Evolutionary conservation across 1,140 invertebrate genomes (phyloP), one percentile per base, ranked within the genome.

Genomic region (Drosophila lacteicornis): DNA sequence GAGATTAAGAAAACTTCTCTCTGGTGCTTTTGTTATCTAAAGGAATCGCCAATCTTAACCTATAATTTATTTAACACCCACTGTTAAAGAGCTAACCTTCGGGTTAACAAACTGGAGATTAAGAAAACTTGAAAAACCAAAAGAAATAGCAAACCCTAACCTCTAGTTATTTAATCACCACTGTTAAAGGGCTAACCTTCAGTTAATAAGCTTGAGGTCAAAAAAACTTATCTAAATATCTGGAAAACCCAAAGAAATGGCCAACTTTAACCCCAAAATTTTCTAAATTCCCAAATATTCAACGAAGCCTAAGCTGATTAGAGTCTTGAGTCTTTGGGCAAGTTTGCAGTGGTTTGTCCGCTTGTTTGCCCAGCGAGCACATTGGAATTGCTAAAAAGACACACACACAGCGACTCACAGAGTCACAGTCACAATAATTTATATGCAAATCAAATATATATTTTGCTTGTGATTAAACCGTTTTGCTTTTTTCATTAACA

Each of bases 401-500:
- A 65, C 51, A 65, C 38, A 65, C 46, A 63, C 55, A 27, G 19
- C 9, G 3, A 47, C 0, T 19, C 43, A 36, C 30, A 46, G 13
- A 43, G n/a, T 71, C 19, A 36, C 38, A 73, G 68, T 70, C 36
- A 59, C 66, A 75, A 84, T 88, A 88, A 80, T 88, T 90, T 80
- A 88, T 88, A 88, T 88, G 84, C 85, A 88, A 88, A 88, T 90
- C 73, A 66, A 84, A 88, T 80, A 80, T 88, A 53, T 77, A 58
- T 58, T 76, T 83, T 36, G 27, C 8, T 36, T 88, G 84, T 80
- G 85, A 88, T 88, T 88, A 88, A 88, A 81, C 69, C 70, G 84
- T 84, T 88, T 88, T 75, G 78, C 74, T 88, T 88, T 88, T 84
- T 90, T 90, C 78, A 88, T 88, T 88, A 88, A 83, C 84, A 88